These are phyloP conservation scores for Apodemia mormo DNA, from an alignment of 2,888 invertebrate genomes.

Conservation along the genomic window DNA sequence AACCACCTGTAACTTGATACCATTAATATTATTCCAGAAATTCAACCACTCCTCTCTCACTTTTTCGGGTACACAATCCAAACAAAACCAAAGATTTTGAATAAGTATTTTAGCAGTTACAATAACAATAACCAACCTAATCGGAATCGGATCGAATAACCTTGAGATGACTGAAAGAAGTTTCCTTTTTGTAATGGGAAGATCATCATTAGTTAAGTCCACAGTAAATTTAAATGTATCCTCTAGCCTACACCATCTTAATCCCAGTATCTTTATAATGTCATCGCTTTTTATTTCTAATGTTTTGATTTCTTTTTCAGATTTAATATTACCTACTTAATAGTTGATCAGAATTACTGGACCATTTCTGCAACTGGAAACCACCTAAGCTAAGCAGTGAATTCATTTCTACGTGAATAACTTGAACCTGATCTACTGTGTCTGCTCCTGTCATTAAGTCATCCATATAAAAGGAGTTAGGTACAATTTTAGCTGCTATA, in stretches of 20 bases:
- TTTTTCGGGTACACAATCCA: not conserved
- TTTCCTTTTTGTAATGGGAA: constrained; percentile 25
- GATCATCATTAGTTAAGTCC: constrained; percentile 21
- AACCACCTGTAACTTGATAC: constrained; percentile 20
- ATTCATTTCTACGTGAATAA: constrained; percentile 30
- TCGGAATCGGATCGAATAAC: constrained; percentile 27
- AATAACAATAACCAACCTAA: constrained; percentile 28
- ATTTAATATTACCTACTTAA: constrained; percentile 28
- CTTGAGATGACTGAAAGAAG: constrained; percentile 27
- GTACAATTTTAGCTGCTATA: not conserved
- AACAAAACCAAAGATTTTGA: constrained; percentile 2
- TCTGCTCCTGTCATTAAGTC: constrained; percentile 36
- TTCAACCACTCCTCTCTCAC: not conserved
- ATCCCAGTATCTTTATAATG: constrained; percentile 22
- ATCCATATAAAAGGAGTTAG: not conserved
- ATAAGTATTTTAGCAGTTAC: constrained; percentile 21
- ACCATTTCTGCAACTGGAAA: constrained; percentile 36
- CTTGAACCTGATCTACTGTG: constrained; percentile 28
- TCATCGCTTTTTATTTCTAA: constrained; percentile 26
- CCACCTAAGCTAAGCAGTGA: constrained; percentile 41
- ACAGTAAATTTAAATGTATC: constrained; percentile 25
- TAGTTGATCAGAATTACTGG: constrained; percentile 39
- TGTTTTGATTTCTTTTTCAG: constrained; percentile 1
- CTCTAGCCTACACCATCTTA: constrained; percentile 21
- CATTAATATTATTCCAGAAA: not conserved